Evolutionary conservation across 2,888 invertebrate genomes (phyloP), one percentile per base, ranked within the genome.

Genomic region (Cataglyphis albicans): DNA sequence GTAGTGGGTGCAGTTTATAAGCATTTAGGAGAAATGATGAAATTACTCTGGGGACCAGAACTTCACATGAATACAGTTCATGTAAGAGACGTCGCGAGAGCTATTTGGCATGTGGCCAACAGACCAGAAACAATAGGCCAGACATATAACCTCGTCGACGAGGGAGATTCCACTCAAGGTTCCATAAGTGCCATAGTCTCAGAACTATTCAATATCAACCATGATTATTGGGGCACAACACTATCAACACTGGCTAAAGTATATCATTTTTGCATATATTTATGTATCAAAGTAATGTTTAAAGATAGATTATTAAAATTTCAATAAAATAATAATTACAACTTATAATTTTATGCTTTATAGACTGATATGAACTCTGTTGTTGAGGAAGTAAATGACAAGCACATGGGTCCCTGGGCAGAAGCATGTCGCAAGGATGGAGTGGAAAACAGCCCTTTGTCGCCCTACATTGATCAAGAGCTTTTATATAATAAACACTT

Each of bases 361-460:
- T 93, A 98, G 98, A 95, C 96, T 64, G 98, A 98, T 95, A 96
- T 98, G 95, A 96, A 96, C 0, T 96, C 96, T 10, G 97, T 98
- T 6, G 97, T 98, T 0, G 98, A 98, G 90, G 98, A 98, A 92
- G 98, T 98, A 0, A 99, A 99, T 94, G 98, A 99, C 95, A 98
- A 98, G 93, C 99, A 99, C 94, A 96, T 98, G 95, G 96, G 96
- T 0, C 98, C 98, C 25, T 99, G 99, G 99, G 98, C 98, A 0
- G 97, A 97, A 92, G 96, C 98, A 41, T 98, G 98, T 93, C 96
- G 97, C 86, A 95, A 95, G 86, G 97, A 98, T 94, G 95, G 96
- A 64, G 96, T 98, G 41, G 95, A 96, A 86, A 98, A 98, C 95
- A 98, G 98, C 29, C 98, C 98, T 1, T 95, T 99, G 0, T 98